Evolutionary conservation across 2,797 vertebrate genomes (phyloP), one percentile per base, ranked within the genome.

Genomic region (Spinibarbus caldwelli): DNA sequence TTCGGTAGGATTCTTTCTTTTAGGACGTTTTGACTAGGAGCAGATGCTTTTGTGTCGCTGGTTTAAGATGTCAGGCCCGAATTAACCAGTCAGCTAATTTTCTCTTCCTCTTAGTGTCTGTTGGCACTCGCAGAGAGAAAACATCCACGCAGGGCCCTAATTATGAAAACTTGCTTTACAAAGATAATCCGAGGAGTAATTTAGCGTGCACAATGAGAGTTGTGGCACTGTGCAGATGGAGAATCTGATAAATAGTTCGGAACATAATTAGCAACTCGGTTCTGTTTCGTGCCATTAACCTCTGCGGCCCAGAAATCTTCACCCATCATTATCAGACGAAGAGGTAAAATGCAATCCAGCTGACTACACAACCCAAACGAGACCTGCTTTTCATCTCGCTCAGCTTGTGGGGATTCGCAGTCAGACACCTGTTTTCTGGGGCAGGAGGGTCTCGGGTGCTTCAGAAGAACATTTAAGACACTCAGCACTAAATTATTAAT

Each of bases 151-250:
- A 92, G 93, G 95, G 95, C 92, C 93, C 97, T 99, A 97, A 98
- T 99, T 98, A 97, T 96, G 90, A 96, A 97, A 98, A 97, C 96
- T 98, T 97, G 97, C 97, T 97, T 97, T 97, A 97, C 97, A 97
- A 97, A 97, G 97, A 98, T 98, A 98, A 99, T 98, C 97, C 96
- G 96, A 96, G 96, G 96, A 98, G 97, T 98, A 98, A 98, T 98
- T 99, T 98, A 97, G 97, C 97, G 97, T 97, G 97, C 96, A 98
- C 97, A 97, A 97, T 95, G 94, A 94, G 94, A 93, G 93, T 91
- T 91, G 93, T 96, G 96, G 96, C 96, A 96, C 96, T 92, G 96
- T 94, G 95, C 97, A 98, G 98, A 99, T 98, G 97, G 96, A 97
- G 95, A 96, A 96, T 97, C 97, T 98, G 98, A 99, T 98, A 98